Percentiles rank a stretch among this genome's conserved stretches.
phyloP scores from a whole-genome alignment of 2,113 vertebrate species.

The Catagonus wagneri region DNA sequence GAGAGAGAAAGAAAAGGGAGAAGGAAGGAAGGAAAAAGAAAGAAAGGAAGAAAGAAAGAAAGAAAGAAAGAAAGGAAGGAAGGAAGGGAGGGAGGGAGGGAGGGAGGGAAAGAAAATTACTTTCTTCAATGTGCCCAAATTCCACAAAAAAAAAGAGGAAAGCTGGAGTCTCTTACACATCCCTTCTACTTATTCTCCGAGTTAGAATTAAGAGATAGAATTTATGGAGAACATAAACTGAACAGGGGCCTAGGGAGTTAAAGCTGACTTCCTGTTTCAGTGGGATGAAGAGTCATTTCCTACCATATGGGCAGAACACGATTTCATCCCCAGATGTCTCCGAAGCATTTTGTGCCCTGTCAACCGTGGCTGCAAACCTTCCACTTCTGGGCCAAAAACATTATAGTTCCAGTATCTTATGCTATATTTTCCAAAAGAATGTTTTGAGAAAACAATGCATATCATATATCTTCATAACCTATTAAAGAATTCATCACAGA shows the following conservation, averaged over 20 bases:
- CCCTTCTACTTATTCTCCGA: background rate
- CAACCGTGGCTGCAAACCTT: background rate
- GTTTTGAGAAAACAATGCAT: background rate
- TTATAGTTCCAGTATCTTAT: background rate
- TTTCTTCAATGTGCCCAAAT: background rate
- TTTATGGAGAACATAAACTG: background rate
- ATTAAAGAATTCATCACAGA: background rate
- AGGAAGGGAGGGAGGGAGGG: too few species aligned
- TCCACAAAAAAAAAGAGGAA: background rate
- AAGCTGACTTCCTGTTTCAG: background rate
- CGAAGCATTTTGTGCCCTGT: background rate
- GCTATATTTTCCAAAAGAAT: background rate
- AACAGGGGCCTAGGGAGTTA: background rate
- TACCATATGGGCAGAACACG: background rate
- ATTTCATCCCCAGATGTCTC: background rate
- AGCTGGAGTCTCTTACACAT: background rate
- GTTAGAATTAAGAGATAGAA: background rate
- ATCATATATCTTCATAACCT: background rate
- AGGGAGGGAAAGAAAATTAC: background rate
- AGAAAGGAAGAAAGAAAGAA: too few species aligned
- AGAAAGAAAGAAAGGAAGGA: too few species aligned
- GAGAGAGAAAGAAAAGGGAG: too few species aligned
- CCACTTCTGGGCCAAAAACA: background rate
- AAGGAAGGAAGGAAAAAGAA: too few species aligned
- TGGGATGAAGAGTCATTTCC: background rate